phyloP scores from a whole-genome alignment of 2,113 vertebrate species.

The Pteropus alecto region DNA sequence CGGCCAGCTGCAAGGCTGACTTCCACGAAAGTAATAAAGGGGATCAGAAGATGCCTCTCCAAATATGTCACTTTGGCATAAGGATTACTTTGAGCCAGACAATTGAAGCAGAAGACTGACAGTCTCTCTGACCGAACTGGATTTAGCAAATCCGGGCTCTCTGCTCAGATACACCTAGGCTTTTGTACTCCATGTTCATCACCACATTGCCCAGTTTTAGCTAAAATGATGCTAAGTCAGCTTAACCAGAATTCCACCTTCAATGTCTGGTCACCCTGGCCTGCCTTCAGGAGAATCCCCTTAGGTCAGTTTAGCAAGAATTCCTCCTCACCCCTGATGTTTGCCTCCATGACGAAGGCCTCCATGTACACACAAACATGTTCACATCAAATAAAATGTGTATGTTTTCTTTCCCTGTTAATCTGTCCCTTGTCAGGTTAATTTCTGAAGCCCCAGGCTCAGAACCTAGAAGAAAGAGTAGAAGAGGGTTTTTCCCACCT shows the following conservation, averaged over 20 bases:
- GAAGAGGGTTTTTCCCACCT: neutral
- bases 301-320: neutral
- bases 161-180: neutral
- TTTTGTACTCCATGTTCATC: neutral
- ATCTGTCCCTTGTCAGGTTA: neutral
- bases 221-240: neutral
- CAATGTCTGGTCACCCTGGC: neutral
- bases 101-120: neutral
- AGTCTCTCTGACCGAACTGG: neutral
- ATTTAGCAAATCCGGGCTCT: neutral
- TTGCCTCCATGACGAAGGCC: neutral
- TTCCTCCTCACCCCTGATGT: too few relatives aligned
- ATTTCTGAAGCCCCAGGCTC: neutral
- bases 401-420: neutral
- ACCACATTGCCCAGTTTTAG: neutral
- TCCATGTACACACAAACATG: neutral
- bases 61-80: neutral
- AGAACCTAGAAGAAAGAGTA: neutral
- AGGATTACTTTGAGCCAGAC: neutral
- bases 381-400: neutral
- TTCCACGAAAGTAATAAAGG: accelerated
- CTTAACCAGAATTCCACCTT: neutral
- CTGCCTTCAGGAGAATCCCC: neutral
- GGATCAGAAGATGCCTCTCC: neutral
- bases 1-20: neutral